Evolutionary conservation across 30 jellyfish, hydroid and myxozoan species (phyloP).

Genomic region (Clytia hemisphaerica): DNA sequence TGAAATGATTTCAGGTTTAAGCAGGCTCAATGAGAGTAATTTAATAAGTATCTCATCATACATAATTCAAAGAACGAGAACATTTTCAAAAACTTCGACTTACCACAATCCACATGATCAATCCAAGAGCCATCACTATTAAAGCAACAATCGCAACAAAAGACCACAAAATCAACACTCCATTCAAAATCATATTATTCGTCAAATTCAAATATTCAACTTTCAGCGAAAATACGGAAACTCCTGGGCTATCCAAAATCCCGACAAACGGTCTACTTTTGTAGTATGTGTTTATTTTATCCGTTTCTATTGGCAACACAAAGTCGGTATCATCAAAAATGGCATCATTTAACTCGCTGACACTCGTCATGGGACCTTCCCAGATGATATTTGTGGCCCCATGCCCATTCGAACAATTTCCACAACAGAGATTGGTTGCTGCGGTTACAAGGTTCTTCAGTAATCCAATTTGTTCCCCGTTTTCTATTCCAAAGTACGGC

Average conservation of each 20-base stretch:
- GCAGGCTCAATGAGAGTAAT: no score
- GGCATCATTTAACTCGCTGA: not conserved
- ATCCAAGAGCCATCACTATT: not conserved
- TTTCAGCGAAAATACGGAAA: slow-evolving; percentile 4
- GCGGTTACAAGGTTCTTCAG: not conserved
- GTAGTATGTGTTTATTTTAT: not conserved
- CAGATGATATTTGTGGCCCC: not conserved
- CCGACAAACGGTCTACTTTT: not conserved
- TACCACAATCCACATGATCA: slow-evolving; percentile 10
- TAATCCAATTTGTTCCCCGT: not conserved
- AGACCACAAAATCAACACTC: not conserved
- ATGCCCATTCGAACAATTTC: slow-evolving; percentile 1
- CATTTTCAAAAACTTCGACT: not conserved
- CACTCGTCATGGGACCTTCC: not conserved
- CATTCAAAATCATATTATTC: not conserved
- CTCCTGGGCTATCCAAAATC: slow-evolving; percentile 2
- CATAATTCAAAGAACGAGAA: not conserved
- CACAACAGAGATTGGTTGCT: not conserved
- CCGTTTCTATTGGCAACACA: not conserved
- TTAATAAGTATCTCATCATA: not conserved
- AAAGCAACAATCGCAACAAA: not conserved
- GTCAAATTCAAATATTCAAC: slow-evolving; percentile 1
- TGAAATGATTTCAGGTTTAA: no score
- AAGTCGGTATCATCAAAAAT: not conserved
- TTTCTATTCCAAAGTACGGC: not conserved